phyloP scores from a whole-genome alignment of 2,113 vertebrate genomes.

The Pedionomus torquatus region DNA sequence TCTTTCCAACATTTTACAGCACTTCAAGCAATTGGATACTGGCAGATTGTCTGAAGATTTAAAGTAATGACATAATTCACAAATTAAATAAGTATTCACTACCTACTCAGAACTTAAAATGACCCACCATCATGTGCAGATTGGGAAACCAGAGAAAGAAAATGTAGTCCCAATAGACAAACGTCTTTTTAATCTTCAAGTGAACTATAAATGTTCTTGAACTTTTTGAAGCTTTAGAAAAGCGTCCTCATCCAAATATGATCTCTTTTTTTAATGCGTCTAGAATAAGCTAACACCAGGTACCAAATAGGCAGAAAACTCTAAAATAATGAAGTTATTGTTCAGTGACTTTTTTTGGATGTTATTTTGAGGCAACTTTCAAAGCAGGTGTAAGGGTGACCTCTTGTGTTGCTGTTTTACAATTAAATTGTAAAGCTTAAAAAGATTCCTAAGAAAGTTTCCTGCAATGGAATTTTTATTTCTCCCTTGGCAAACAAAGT shows the following conservation, averaged over 20 bases:
- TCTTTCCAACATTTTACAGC: neutral
- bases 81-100: neutral
- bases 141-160: too few relatives aligned
- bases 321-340: neutral
- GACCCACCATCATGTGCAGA: neutral
- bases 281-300: neutral
- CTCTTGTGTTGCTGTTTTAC: constrained; percentile 34
- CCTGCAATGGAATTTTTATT: neutral
- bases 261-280: neutral
- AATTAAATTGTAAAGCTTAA: neutral
- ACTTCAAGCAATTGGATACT: neutral
- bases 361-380: neutral
- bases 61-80: neutral
- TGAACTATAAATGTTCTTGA: neutral
- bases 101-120: neutral
- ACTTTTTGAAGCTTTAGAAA: neutral
- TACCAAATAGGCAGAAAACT: neutral
- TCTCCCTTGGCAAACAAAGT: neutral
- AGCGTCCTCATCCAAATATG: neutral
- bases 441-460: neutral
- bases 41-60: neutral
- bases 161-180: neutral
- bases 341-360: neutral
- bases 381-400: constrained; percentile 39
- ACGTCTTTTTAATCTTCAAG: neutral